phyloP scores from a whole-genome alignment of 2,888 invertebrate species.

The Trilocha varians region DNA sequence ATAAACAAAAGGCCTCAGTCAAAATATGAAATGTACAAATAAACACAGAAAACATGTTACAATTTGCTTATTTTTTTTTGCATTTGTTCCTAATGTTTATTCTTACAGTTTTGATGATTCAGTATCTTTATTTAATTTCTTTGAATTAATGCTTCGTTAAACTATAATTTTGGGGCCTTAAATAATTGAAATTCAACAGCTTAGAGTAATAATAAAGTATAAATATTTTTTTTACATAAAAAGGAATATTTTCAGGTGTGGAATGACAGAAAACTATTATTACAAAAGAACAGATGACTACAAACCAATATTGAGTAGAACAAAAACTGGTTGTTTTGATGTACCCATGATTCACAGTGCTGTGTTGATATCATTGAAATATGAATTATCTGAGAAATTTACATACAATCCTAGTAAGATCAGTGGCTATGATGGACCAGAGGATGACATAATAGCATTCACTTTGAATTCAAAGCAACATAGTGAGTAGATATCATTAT shows the following conservation, averaged over 20 bases:
- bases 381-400: slow-evolving; percentile 72
- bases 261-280: slow-evolving; percentile 89
- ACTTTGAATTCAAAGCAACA: slow-evolving; percentile 84
- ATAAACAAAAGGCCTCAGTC: too few species aligned
- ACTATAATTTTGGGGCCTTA: too few species aligned
- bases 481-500: slow-evolving; percentile 37
- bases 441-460: slow-evolving; percentile 95
- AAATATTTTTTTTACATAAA: too few species aligned
- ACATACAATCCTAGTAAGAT: slow-evolving; percentile 81
- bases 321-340: slow-evolving; percentile 80
- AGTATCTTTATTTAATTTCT: too few species aligned
- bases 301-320: slow-evolving; percentile 80
- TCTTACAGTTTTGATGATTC: too few species aligned
- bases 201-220: too few species aligned
- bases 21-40: too few species aligned
- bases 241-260: slow-evolving; percentile 62
- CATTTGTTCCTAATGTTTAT: too few species aligned
- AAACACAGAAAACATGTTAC: too few species aligned
- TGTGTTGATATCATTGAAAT: slow-evolving; percentile 83
- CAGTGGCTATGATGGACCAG: slow-evolving; percentile 79
- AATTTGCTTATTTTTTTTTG: too few species aligned
- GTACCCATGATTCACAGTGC: slow-evolving; percentile 96
- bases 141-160: too few species aligned
- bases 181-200: too few species aligned
- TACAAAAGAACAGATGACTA: slow-evolving; percentile 89